Evolutionary conservation across 2,797 vertebrate species (phyloP).

Genomic region (Enteromius anoplus): DNA sequence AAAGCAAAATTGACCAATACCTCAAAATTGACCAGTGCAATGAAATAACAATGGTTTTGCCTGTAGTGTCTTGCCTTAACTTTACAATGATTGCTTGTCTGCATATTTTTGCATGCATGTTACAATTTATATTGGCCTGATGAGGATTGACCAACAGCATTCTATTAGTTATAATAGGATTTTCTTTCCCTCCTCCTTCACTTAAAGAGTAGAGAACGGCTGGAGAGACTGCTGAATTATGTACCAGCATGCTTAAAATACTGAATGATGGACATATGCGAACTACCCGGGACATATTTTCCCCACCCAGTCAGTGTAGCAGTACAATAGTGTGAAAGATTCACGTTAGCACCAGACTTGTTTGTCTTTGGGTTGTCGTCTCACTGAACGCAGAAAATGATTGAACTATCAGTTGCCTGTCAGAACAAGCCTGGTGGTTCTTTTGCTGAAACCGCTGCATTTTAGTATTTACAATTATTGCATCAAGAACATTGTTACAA

Average conservation of each 20-base stretch:
- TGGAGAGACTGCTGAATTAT: conserved; percentile 42
- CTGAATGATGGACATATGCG: conserved; percentile 43
- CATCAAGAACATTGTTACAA: conserved; percentile 9
- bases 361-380: conserved; percentile 54
- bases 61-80: neutral
- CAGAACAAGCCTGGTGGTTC: conserved; percentile 54
- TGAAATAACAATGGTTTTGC: conserved; percentile 11
- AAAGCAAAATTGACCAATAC: neutral
- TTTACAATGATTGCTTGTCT: conserved; percentile 19
- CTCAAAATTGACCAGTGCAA: neutral
- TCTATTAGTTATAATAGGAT: conserved; percentile 15
- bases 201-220: conserved; percentile 1
- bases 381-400: conserved; percentile 59
- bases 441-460: conserved; percentile 45
- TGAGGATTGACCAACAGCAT: conserved; percentile 2
- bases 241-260: conserved; percentile 48
- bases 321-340: conserved; percentile 30
- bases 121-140: neutral
- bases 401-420: conserved; percentile 56
- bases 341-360: conserved; percentile 55
- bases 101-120: conserved; percentile 22
- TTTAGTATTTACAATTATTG: conserved; percentile 43
- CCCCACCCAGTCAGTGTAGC: conserved; percentile 36
- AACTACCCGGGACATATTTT: conserved; percentile 33
- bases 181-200: neutral